Conservation (phyloP, 1,140 invertebrate species). For the Drosophila aff. region DNA sequence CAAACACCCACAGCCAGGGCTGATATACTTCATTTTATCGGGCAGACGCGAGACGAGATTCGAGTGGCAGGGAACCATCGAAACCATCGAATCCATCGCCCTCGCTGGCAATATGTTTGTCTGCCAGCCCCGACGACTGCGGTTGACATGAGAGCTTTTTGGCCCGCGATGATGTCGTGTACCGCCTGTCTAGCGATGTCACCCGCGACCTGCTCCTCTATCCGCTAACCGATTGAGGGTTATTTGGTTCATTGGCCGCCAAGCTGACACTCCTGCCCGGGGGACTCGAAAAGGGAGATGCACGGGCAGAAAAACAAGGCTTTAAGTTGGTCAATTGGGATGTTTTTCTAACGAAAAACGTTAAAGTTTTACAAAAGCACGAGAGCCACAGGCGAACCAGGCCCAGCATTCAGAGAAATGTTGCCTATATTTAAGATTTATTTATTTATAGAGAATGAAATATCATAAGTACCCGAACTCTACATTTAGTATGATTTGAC, state of each 20-base stretch:
- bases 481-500: neutral
- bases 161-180: conserved; percentile 44
- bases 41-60: conserved; percentile 65
- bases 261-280: conserved; percentile 44
- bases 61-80: conserved; percentile 50
- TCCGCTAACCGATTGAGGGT: conserved; percentile 52
- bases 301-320: neutral
- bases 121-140: conserved; percentile 52
- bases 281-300: neutral
- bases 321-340: neutral
- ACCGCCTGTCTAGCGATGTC: conserved; percentile 54
- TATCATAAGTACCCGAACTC: neutral
- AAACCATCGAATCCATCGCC: conserved; percentile 10
- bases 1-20: conserved; percentile 13
- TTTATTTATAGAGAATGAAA: too few species aligned
- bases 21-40: conserved; percentile 79
- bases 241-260: conserved; percentile 74
- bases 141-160: conserved; percentile 74
- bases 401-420: too few species aligned
- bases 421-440: too few species aligned
- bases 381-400: too few species aligned
- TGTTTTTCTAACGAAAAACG: accelerated
- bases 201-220: conserved; percentile 2
- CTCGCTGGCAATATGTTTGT: conserved; percentile 41
- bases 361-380: neutral